Evolutionary conservation across 2,113 vertebrate genomes (phyloP).

Genomic region (Tautogolabrus adspersus): DNA sequence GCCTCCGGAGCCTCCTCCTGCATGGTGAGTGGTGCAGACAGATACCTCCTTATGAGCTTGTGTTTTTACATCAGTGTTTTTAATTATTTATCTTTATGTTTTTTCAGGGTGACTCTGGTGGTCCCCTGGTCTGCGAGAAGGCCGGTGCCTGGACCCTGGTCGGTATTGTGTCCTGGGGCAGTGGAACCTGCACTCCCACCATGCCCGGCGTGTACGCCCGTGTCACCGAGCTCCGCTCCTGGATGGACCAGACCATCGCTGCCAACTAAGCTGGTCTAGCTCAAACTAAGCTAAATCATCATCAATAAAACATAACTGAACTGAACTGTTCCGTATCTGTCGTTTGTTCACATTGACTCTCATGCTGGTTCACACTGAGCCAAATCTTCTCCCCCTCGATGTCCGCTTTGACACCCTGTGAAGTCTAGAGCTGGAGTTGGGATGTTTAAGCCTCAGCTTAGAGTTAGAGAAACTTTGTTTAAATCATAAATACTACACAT

Average conservation of each 20-base stretch:
- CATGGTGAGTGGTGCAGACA: slow-evolving; percentile 80
- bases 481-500: too few species aligned
- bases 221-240: slow-evolving; percentile 82
- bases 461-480: too few species aligned
- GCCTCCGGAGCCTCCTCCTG: slow-evolving; percentile 87
- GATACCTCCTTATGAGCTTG: neutral
- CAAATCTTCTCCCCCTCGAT: too few species aligned
- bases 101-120: slow-evolving; percentile 87
- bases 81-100: neutral
- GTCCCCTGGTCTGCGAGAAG: slow-evolving; percentile 88
- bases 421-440: too few species aligned
- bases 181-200: slow-evolving; percentile 71
- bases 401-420: too few species aligned
- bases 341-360: neutral
- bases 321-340: neutral
- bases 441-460: too few species aligned
- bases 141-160: slow-evolving; percentile 84
- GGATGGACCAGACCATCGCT: slow-evolving; percentile 82
- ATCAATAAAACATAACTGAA: slow-evolving; percentile 49
- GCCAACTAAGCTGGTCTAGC: slow-evolving; percentile 70
- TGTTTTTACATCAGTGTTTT: neutral
- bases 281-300: neutral
- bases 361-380: too few species aligned
- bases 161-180: slow-evolving; percentile 90
- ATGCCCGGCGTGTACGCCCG: slow-evolving; percentile 82